Base-by-base conservation (phyloP, 2,888 invertebrate species). In the Acanthoscelides obtectus region DNA sequence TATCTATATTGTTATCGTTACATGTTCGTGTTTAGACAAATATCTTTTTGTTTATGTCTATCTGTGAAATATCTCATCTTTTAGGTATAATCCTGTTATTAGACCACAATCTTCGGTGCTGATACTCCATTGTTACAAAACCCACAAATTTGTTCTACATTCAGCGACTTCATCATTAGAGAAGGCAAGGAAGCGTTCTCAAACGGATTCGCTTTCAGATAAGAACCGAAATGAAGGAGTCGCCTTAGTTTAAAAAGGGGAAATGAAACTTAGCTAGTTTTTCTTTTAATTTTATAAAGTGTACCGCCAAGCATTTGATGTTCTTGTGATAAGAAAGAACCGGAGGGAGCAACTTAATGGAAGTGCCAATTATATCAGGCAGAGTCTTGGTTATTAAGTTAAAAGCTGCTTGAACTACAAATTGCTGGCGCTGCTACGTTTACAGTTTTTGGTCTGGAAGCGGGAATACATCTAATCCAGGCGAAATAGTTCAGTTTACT, bases 401-500 rank as follows among this genome's bases (percentile, higher is more conserved):
- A 45, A 12, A 45, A 45, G 45, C 45, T 45, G 45, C 45, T 45
- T 45, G 45, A 45, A 45, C 45, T 45, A 45, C 45, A 45, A 45
- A 45, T 45, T 12, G 17, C 45, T 25, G 25, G 25, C 17, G 12
- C 17, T 1, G 45, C 45, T 45, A 6, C 17, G 45, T 45, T 45
- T 4, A n/a, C n/a, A 45, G 3, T 45, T 45, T 3, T 3, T 45
- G 45, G 45, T 45, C 12, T 45, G 17, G 17, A 6, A 6, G 45
- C 5, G 6, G 17, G 45, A 3, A 45, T 1, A 45, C 45, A 12
- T 45, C 45, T 45, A 1, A 45, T 1, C 45, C 12, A 45, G 12
- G 45, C 45, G 45, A 72, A 72, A 64, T 2, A 27, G 25, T n/a
- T 21, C 8, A 68, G 67, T 63, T 22, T 21, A 64, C 20, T 65